Base-by-base conservation (phyloP, 1,140 invertebrate genomes). In the Drosophila serrata region DNA sequence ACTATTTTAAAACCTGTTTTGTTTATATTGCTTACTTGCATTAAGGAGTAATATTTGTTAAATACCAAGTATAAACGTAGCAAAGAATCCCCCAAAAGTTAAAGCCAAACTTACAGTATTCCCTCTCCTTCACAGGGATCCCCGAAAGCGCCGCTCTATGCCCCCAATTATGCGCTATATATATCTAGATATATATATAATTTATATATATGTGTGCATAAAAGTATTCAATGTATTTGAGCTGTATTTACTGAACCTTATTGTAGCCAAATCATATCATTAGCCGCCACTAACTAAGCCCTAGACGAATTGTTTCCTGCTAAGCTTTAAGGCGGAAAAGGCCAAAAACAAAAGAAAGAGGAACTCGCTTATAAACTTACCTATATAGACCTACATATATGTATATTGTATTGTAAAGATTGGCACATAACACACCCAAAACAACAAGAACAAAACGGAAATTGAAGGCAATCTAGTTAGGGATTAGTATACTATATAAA, bases 381-480 rank as follows among this genome's bases (percentile, higher is more conserved):
- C 70, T 75, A 58, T n/a, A 74, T 39, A 64, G n/a, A 43, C n/a
- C n/a, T n/a, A n/a, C n/a, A n/a, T n/a, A n/a, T 3, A 76, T 9
- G 46, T 22, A 58, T 53, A 42, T 39, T 49, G 37, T 42, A 58
- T 42, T 42, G 56, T 24, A 53, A 22, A 37, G n/a, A 61, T 53
- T 22, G 33, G 43, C 19, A 46, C 40, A 42, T 3, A 11, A 12
- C 4, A 12, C 42, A 81, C 81, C 85, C 81, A 85, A 64, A 31
- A 42, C 11, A 43, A 31, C 67, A 35, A 78, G 63, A 40, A 79
- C 13, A 49, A 65, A 67, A 61, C 39, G 64, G 73, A 75, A 92
- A 90, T 80, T 90, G 90, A 92, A 79, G 90, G 90, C 90, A 92
- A 92, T 92, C 90, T 90, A 92, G 88, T 68, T 91, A 91, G 88